phyloP scores from a whole-genome alignment of 2,888 invertebrate genomes.

The Cyclophora albipunctata region DNA sequence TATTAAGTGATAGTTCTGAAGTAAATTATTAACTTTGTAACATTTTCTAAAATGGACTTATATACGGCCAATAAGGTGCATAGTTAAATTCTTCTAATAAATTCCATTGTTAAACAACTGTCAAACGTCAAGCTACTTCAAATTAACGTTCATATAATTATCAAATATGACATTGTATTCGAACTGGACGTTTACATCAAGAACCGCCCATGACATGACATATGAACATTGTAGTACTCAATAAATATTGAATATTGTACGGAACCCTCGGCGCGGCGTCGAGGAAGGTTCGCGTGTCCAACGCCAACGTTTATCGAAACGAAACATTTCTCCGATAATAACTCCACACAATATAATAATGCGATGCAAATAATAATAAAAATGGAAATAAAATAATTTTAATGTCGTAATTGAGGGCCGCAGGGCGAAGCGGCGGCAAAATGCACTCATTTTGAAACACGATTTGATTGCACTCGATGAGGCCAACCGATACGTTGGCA shows the following conservation, averaged over 20 bases:
- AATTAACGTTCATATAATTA: no score
- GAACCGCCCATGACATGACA: no score
- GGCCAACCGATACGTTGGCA: slow-evolving; percentile 34
- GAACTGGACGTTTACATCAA: no score
- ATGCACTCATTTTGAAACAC: slow-evolving; percentile 52
- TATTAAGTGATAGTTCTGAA: no score
- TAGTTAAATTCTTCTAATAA: no score
- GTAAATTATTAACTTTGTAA: no score
- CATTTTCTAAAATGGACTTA: no score
- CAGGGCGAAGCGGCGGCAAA: slow-evolving; percentile 48
- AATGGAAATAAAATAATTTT: slow-evolving; percentile 75
- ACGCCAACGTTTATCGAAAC: slow-evolving; percentile 69
- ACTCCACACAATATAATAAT: slow-evolving; percentile 76
- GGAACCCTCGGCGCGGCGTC: slow-evolving; percentile 45
- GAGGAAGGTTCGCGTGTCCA: slow-evolving; percentile 57
- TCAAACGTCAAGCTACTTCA: no score
- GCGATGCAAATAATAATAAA: slow-evolving; percentile 76
- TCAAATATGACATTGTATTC: no score
- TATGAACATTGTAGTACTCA: no score
- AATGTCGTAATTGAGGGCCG: slow-evolving; percentile 72
- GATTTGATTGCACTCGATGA: slow-evolving; percentile 50
- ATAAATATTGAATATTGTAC: background rate
- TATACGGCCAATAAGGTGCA: no score
- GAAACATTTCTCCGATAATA: slow-evolving; percentile 76
- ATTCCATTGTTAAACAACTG: no score